phyloP scores from a whole-genome alignment of 2,888 invertebrate genomes.

The Carcina quercana region DNA sequence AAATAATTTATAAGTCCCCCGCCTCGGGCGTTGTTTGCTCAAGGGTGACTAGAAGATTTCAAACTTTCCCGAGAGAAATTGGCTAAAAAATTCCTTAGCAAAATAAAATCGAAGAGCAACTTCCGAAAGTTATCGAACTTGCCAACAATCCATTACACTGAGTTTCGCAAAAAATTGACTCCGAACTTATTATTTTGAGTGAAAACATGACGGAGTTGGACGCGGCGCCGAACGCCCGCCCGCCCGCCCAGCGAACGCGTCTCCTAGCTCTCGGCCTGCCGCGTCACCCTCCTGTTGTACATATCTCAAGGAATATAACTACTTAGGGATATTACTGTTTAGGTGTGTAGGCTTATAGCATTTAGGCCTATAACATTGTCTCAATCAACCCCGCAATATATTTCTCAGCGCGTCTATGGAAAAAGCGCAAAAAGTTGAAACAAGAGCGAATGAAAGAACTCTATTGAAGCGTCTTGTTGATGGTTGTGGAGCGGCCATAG shows the following conservation, averaged over 20 bases:
- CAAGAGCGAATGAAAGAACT: too few relatives aligned
- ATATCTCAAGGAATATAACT: too few relatives aligned
- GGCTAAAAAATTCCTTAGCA: slow-evolving; percentile 68
- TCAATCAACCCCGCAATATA: too few relatives aligned
- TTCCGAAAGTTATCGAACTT: slow-evolving; percentile 73
- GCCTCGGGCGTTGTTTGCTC: slow-evolving; percentile 34
- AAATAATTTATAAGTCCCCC: slow-evolving; percentile 25
- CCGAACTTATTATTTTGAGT: slow-evolving; percentile 71
- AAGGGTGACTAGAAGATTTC: slow-evolving; percentile 65
- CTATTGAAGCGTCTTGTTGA: too few relatives aligned
- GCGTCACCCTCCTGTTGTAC: slow-evolving; percentile 26
- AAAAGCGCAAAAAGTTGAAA: too few relatives aligned
- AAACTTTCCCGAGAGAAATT: slow-evolving; percentile 65
- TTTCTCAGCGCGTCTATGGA: too few relatives aligned
- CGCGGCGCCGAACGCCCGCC: too few relatives aligned
- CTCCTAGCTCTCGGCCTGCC: background rate
- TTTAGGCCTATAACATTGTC: too few relatives aligned
- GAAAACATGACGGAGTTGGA: slow-evolving; percentile 66
- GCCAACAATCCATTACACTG: slow-evolving; percentile 72
- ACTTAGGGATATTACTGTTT: too few relatives aligned
- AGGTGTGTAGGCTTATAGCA: too few relatives aligned
- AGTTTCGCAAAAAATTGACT: slow-evolving; percentile 69
- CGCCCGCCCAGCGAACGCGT: too few relatives aligned
- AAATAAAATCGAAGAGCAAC: slow-evolving; percentile 70
- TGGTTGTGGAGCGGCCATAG: too few relatives aligned